A percentile compares a stretch with the other conserved stretches of the same genome.
These are phyloP conservation scores for Oophaga sylvatica DNA, from an alignment of 2,797 vertebrate genomes.

Conservation along the genomic window DNA sequence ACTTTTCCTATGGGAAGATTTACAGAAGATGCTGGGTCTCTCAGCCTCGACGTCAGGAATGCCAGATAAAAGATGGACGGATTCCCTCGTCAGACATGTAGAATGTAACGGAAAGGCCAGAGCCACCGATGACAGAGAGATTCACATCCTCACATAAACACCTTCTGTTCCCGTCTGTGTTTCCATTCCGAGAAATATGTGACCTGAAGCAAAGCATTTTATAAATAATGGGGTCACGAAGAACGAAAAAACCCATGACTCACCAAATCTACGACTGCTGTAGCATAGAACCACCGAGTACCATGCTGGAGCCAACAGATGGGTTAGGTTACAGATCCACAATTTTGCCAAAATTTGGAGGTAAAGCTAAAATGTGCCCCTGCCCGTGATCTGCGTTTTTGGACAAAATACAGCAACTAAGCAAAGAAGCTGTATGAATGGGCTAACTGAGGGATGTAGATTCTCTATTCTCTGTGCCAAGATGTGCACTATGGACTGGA, in stretches of 20 bases:
- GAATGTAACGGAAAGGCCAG: slow-evolving; percentile 17
- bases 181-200: slow-evolving; percentile 18
- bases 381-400: too few relatives aligned
- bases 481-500: too few relatives aligned
- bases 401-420: too few relatives aligned
- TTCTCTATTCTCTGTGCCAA: too few relatives aligned
- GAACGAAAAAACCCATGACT: neutral
- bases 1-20: neutral
- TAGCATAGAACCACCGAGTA: neutral
- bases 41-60: slow-evolving; percentile 1
- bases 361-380: too few relatives aligned
- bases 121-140: neutral
- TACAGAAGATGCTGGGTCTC: slow-evolving; percentile 2
- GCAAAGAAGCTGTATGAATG: too few relatives aligned
- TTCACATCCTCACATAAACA: neutral
- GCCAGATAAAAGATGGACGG: slow-evolving; percentile 31
- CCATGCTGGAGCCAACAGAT: too few relatives aligned
- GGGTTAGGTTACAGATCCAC: too few relatives aligned
- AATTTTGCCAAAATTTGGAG: too few relatives aligned
- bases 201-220: neutral
- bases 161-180: neutral
- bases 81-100: slow-evolving; percentile 13
- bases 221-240: neutral
- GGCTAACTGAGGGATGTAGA: too few relatives aligned
- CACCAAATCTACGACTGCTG: neutral